Evolutionary conservation across 2,888 invertebrate species (phyloP).

Genomic region (Microctonus brassicae): DNA sequence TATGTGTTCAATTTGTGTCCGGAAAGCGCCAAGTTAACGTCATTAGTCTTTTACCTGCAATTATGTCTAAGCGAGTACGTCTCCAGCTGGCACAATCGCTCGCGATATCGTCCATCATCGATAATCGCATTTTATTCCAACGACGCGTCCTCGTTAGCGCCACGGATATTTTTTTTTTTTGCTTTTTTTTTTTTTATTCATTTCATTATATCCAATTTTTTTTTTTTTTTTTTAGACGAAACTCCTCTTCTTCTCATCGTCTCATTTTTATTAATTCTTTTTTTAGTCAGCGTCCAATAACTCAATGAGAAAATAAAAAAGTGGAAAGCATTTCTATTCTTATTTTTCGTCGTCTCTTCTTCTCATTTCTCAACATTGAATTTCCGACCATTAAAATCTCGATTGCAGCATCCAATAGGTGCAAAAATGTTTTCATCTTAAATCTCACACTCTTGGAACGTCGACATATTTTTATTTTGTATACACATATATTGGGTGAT

Average conservation of each 20-base stretch:
- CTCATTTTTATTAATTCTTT: neutral
- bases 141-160: slow-evolving; percentile 55
- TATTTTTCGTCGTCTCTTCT: slow-evolving; percentile 17
- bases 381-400: slow-evolving; percentile 52
- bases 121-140: slow-evolving; percentile 55
- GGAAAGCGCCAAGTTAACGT: slow-evolving; percentile 13
- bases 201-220: slow-evolving; percentile 3
- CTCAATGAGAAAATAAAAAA: neutral
- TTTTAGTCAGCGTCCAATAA: neutral
- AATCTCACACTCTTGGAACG: slow-evolving; percentile 15
- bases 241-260: neutral
- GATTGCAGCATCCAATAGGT: slow-evolving; percentile 14
- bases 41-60: slow-evolving; percentile 41
- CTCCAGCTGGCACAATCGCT: slow-evolving; percentile 39
- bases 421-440: slow-evolving; percentile 33
- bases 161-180: slow-evolving; percentile 41
- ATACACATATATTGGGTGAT: neutral
- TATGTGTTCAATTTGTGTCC: neutral
- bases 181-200: slow-evolving; percentile 13
- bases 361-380: slow-evolving; percentile 39
- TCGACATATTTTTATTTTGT: neutral
- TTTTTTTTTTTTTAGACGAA: neutral
- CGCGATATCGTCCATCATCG: slow-evolving; percentile 45
- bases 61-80: slow-evolving; percentile 34
- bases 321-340: neutral